These are phyloP conservation scores for Onychorhynchus coronatus DNA, from an alignment of 2,113 vertebrate species.

Conservation along the genomic window DNA sequence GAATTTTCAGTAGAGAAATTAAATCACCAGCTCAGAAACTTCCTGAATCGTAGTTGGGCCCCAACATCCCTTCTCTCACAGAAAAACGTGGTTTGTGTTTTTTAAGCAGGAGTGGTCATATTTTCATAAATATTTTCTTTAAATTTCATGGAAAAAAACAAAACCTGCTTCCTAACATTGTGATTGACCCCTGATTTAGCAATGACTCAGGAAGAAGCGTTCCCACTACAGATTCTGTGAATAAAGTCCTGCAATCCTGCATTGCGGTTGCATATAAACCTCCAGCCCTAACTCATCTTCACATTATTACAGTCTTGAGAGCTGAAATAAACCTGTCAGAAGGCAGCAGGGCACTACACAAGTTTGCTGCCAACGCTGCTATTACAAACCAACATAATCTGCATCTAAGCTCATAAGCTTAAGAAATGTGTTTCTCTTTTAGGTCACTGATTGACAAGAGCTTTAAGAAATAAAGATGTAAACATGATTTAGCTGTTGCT, in stretches of 20 bases:
- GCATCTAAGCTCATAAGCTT: neutral
- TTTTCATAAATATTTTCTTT: neutral
- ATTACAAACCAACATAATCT: neutral
- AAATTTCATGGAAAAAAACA: neutral
- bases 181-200: neutral
- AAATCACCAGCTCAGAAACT: neutral
- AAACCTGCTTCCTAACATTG: neutral
- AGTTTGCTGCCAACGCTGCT: neutral
- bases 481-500: neutral
- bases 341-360: neutral
- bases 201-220: neutral
- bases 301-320: conserved; percentile 1
- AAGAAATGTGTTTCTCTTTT: conserved; percentile 21
- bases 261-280: neutral
- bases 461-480: conserved; percentile 24
- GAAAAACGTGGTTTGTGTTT: neutral
- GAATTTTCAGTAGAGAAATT: neutral
- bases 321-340: conserved; percentile 27
- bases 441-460: conserved; percentile 4
- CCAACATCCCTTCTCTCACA: neutral
- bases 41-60: neutral
- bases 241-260: neutral
- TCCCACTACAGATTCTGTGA: neutral
- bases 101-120: neutral
- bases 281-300: neutral